Conservation (phyloP, 2,888 invertebrate species). For the Sylvicola cinctus region DNA sequence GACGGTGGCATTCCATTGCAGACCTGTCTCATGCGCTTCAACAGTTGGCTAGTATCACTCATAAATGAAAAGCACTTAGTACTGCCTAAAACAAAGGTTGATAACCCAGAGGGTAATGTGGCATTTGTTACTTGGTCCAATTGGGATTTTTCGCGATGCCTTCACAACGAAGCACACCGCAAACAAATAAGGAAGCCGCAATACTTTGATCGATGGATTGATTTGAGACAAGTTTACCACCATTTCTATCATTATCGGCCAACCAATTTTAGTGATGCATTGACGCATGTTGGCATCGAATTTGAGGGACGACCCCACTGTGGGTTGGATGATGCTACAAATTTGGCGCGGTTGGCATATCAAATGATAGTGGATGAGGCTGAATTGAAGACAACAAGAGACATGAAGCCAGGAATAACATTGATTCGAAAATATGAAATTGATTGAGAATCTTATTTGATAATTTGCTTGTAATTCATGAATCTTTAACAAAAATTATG, state of each 20-base stretch:
- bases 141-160: slow-evolving; percentile 38
- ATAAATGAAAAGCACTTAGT: slow-evolving; percentile 17
- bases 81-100: slow-evolving; percentile 24
- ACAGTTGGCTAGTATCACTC: slow-evolving; percentile 30
- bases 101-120: slow-evolving; percentile 26
- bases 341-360: slow-evolving; percentile 33
- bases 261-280: slow-evolving; percentile 27
- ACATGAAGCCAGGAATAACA: too few relatives aligned
- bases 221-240: slow-evolving; percentile 32
- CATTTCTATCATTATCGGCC: slow-evolving; percentile 33
- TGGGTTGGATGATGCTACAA: slow-evolving; percentile 38
- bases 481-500: too few relatives aligned
- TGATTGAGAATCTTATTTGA: slow-evolving; percentile 1
- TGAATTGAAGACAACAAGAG: slow-evolving; percentile 14
- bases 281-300: slow-evolving; percentile 31
- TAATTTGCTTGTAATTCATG: slow-evolving; percentile 2
- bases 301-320: slow-evolving; percentile 39
- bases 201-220: slow-evolving; percentile 36
- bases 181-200: slow-evolving; percentile 31
- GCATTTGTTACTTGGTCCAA: slow-evolving; percentile 38
- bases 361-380: slow-evolving; percentile 36
- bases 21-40: slow-evolving; percentile 30
- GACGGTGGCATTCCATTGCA: slow-evolving; percentile 29
- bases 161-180: slow-evolving; percentile 34
- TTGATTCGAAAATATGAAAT: neutral